These are phyloP conservation scores for Rhinatrema bivittatum DNA, from an alignment of 2,797 vertebrate genomes.

Conservation along the genomic window DNA sequence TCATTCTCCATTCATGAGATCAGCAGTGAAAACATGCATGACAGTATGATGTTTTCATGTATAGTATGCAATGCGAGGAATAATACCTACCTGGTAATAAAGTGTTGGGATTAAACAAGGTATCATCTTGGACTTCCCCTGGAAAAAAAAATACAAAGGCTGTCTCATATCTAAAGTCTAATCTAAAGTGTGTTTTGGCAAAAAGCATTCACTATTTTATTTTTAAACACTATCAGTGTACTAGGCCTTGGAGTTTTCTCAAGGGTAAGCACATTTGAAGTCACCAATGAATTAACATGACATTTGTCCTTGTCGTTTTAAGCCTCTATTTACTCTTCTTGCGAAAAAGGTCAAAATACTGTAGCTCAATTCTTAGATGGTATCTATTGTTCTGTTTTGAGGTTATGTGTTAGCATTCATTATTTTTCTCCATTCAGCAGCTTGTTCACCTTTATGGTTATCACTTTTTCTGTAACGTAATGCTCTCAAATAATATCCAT, in stretches of 20 bases:
- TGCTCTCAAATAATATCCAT: too few species aligned
- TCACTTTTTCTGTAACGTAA: too few species aligned
- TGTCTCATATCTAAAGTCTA: constrained; percentile 6
- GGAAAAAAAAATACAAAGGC: constrained; percentile 38
- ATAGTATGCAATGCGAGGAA: too few species aligned
- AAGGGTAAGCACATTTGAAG: constrained; percentile 1
- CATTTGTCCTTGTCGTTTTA: background rate
- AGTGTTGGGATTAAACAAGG: constrained; percentile 97
- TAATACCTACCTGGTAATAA: constrained; percentile 82
- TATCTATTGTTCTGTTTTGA: too few species aligned
- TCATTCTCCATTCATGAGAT: background rate
- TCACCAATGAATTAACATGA: background rate
- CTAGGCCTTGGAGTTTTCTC: constrained; percentile 7
- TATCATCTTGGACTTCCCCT: constrained; percentile 95
- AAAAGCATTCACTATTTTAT: background rate
- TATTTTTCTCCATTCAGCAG: too few species aligned
- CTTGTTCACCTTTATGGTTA: too few species aligned
- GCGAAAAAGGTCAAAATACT: too few species aligned
- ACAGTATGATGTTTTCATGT: too few species aligned
- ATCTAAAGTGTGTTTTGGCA: background rate
- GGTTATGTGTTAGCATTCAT: too few species aligned
- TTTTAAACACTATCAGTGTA: background rate
- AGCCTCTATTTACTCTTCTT: too few species aligned
- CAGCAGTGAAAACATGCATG: background rate
- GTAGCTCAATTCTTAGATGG: too few species aligned